phyloP scores from a whole-genome alignment of 2,113 vertebrate genomes.

The Stegostoma tigrinum region DNA sequence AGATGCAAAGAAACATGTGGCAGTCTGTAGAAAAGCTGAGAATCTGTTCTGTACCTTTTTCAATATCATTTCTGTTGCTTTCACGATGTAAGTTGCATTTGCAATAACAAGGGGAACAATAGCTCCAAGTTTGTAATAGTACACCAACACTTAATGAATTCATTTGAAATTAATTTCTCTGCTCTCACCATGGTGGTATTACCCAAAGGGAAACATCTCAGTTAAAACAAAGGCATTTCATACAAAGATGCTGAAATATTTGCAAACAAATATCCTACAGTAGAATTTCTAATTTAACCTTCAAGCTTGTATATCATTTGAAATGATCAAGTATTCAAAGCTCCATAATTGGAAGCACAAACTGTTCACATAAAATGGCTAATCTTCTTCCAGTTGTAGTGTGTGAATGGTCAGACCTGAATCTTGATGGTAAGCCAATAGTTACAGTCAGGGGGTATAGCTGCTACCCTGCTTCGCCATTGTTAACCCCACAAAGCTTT shows the following conservation, averaged over 20 bases:
- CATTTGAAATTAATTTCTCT: not conserved
- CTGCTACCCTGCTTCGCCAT: not conserved
- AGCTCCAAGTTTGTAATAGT: not conserved
- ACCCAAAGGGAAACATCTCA: not conserved
- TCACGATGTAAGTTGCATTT: not conserved
- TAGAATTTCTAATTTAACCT: not conserved
- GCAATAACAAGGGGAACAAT: not conserved
- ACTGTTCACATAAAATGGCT: not conserved
- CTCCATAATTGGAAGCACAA: not conserved
- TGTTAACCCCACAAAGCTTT: not conserved
- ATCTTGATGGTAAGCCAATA: not conserved
- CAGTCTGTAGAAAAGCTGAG: not conserved
- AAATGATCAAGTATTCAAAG: not conserved
- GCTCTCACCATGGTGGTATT: not conserved
- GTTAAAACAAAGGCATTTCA: not conserved
- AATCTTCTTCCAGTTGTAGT: not conserved
- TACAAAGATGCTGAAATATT: not conserved
- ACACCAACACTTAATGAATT: not conserved
- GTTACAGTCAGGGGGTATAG: not conserved
- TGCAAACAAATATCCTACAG: not conserved
- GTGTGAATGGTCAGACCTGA: not conserved
- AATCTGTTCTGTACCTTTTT: not conserved
- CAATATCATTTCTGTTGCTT: not conserved
- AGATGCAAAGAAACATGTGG: not conserved
- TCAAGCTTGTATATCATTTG: not conserved